phyloP scores from a whole-genome alignment of 2,888 invertebrate species.

The Stenotaenia linearis region DNA sequence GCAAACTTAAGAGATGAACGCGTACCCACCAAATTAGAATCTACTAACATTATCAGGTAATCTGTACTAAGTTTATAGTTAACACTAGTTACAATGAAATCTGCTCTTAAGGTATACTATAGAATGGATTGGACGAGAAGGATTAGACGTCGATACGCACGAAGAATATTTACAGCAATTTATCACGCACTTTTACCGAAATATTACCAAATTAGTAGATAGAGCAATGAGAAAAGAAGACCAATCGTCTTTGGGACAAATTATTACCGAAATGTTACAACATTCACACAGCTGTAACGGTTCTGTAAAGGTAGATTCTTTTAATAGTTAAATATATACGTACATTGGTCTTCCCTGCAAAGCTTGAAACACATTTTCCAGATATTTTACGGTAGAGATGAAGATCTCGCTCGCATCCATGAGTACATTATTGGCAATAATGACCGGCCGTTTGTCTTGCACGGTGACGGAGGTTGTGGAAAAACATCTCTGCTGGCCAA shows the following conservation, averaged over 20 bases:
- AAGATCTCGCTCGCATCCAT: constrained; percentile 71
- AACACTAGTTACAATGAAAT: too few species aligned
- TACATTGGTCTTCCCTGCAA: not conserved
- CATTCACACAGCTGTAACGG: constrained; percentile 93
- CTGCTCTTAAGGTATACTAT: constrained; percentile 91
- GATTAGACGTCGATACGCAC: constrained; percentile 85
- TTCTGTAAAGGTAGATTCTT: constrained; percentile 64
- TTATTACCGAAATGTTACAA: constrained; percentile 87
- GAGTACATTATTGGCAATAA: constrained; percentile 72
- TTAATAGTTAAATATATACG: not conserved
- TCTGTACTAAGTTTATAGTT: too few species aligned
- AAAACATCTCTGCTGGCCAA: constrained; percentile 94
- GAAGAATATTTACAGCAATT: constrained; percentile 90
- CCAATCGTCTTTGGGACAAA: constrained; percentile 85
- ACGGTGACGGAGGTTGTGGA: constrained; percentile 95
- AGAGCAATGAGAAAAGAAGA: constrained; percentile 93
- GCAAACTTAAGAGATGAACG: constrained; percentile 83
- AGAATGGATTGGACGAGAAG: constrained; percentile 95
- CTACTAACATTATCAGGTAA: constrained; percentile 81
- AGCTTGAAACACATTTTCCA: constrained; percentile 41
- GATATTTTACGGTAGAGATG: constrained; percentile 89
- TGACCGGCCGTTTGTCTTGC: constrained; percentile 82
- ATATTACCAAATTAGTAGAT: constrained; percentile 85
- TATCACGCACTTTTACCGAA: constrained; percentile 88
- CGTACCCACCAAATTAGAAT: constrained; percentile 79